phyloP scores from a whole-genome alignment of 2,797 vertebrate species.

The Champsocephalus esox region DNA sequence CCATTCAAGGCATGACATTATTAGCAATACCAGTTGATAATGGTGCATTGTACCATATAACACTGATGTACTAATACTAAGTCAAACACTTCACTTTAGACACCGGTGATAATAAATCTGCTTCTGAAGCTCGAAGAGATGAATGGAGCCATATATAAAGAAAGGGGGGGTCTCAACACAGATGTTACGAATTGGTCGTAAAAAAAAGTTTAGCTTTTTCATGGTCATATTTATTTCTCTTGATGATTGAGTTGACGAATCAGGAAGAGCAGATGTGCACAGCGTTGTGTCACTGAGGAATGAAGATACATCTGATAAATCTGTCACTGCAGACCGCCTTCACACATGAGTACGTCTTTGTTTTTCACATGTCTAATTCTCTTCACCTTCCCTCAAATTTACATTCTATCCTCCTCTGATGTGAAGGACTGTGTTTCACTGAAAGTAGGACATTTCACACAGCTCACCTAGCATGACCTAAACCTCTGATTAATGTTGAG shows the following conservation, averaged over 20 bases:
- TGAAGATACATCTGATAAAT: slow-evolving; percentile 45
- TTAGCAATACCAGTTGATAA: no score
- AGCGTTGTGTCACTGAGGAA: slow-evolving; percentile 26
- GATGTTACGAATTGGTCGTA: slow-evolving; percentile 7
- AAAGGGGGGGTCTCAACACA: accelerated
- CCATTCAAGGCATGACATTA: no score
- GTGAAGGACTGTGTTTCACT: slow-evolving; percentile 24
- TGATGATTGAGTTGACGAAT: slow-evolving; percentile 34
- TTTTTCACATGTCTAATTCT: slow-evolving; percentile 4
- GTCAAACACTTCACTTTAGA: not conserved
- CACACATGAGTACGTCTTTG: slow-evolving; percentile 16
- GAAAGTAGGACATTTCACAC: slow-evolving; percentile 49
- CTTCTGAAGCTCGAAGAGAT: not conserved
- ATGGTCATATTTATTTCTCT: slow-evolving; percentile 6
- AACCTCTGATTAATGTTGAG: slow-evolving; percentile 43
- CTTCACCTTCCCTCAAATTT: slow-evolving; percentile 20
- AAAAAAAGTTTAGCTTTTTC: not conserved
- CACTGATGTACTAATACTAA: no score
- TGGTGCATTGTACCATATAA: no score
- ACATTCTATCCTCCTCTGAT: slow-evolving; percentile 31
- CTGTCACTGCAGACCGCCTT: slow-evolving; percentile 41
- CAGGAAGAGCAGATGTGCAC: slow-evolving; percentile 58
- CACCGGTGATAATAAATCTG: not conserved
- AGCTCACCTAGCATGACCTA: slow-evolving; percentile 62
- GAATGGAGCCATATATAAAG: not conserved